Conservation (phyloP, 2,888 invertebrate species). For the Amblyjoppa proteus region DNA sequence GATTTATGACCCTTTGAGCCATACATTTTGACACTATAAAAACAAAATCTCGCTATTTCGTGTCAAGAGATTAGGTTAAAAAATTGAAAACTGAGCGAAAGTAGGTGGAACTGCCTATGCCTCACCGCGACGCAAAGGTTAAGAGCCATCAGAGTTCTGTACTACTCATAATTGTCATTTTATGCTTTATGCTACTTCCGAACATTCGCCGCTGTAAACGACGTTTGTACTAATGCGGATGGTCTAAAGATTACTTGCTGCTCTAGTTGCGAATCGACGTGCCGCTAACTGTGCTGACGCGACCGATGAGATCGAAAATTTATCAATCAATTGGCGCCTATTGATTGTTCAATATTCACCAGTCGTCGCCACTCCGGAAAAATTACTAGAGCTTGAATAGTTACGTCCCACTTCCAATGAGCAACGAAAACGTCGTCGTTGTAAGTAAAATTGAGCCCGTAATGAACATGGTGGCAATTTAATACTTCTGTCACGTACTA, state of each 20-base stretch:
- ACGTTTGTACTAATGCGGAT: constrained; percentile 23
- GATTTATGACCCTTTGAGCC: neutral
- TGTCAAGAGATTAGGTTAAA: too few species aligned
- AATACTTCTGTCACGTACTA: constrained; percentile 53
- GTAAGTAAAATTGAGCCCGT: neutral
- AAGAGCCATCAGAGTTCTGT: neutral
- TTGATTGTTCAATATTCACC: constrained; percentile 32
- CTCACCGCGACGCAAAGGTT: too few species aligned
- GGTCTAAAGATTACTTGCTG: neutral
- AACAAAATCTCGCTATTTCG: too few species aligned
- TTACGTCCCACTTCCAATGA: constrained; percentile 32
- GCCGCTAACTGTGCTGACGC: neutral
- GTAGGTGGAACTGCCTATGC: too few species aligned
- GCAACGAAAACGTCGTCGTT: constrained; percentile 20
- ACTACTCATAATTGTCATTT: neutral
- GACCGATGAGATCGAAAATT: neutral
- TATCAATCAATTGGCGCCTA: neutral
- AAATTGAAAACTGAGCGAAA: too few species aligned
- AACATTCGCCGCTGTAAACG: neutral
- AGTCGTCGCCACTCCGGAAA: neutral
- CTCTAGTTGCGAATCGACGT: constrained; percentile 32
- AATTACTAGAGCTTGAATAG: constrained; percentile 61
- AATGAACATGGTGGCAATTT: neutral
- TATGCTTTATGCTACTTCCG: neutral
- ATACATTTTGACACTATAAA: too few species aligned